Conservation (phyloP, 2,797 vertebrate genomes). For the Melanotaenia maccullochi region DNA sequence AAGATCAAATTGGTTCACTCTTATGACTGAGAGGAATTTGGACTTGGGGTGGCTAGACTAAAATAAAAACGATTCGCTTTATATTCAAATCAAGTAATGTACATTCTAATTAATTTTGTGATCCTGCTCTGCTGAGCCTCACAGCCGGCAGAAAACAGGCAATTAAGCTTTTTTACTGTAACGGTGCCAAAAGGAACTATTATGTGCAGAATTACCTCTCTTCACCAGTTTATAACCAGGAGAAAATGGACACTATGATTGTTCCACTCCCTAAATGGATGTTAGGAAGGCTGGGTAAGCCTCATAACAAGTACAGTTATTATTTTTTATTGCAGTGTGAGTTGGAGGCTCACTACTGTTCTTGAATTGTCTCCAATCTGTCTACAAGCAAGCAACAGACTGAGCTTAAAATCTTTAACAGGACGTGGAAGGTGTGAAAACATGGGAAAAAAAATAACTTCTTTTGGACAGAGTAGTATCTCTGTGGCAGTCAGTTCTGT, state of each 20-base stretch:
- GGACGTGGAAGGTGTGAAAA: neutral
- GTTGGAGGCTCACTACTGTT: conserved; percentile 3
- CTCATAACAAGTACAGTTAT: conserved; percentile 27
- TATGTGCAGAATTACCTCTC: conserved; percentile 32
- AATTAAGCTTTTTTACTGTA: conserved; percentile 60
- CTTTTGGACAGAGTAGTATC: too few species aligned
- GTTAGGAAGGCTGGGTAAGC: conserved; percentile 2
- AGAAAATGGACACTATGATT: conserved; percentile 21
- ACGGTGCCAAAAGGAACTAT: conserved; percentile 58
- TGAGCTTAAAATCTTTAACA: neutral
- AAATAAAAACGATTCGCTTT: conserved; percentile 56
- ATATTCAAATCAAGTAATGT: conserved; percentile 52
- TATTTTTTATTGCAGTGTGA: conserved; percentile 18
- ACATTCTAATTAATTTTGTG: conserved; percentile 65
- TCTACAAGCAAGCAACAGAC: conserved; percentile 3
- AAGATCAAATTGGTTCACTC: conserved; percentile 41
- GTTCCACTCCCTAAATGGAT: conserved; percentile 14
- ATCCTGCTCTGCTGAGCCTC: conserved; percentile 59
- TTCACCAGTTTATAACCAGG: conserved; percentile 31
- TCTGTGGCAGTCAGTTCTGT: too few species aligned
- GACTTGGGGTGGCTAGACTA: conserved; percentile 17
- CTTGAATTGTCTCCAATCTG: conserved; percentile 15
- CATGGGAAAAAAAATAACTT: too few species aligned
- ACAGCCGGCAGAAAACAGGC: conserved; percentile 57
- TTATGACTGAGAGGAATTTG: conserved; percentile 44